Evolutionary conservation across 1,140 invertebrate species (phyloP), one percentile per base, ranked within the genome.

Genomic region (Cylas formicarius): DNA sequence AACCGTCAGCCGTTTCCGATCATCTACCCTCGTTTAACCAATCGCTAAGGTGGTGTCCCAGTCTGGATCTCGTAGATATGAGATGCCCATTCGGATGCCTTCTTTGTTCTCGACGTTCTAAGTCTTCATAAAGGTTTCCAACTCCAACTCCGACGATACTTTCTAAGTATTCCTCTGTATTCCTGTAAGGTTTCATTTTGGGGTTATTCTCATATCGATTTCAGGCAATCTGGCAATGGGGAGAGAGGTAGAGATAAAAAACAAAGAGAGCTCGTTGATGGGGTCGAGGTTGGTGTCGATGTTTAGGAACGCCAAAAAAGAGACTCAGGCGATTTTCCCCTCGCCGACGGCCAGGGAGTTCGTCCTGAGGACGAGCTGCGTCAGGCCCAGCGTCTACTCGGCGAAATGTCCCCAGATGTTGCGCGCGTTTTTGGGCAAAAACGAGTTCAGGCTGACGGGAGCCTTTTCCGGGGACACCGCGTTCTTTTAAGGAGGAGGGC

Each of bases 401-500:
- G 67, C 70, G 5, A 63, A 72, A 18, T 70, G 74, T 22, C 76
- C 78, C 2, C 83, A 87, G 52, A 69, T 80, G 48, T 68, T 87
- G 58, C 78, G 77, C 48, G 78, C 75, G 29, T 69, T 76, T 18
- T 60, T 85, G 2, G 69, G 74, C 33, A 71, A 73, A 21, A 74
- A 80, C 28, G 75, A 77, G 44, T 81, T 82, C 54, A 63, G 81
- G 41, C 58, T 86, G 18, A 74, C 77, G 29, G 81, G 82, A 9
- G 80, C 81, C 24, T 85, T 85, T 56, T 76, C 78, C 4, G 75
- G 81, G 50, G 83, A 86, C 55, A 80, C 76, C 2, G 72, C 75
- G 21, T 86, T 84, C 62, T 68, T 72, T 48, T 77, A 70, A 48
- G 8, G 9, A 21, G 1, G 34, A 26, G n/a, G 13, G 14, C 18